phyloP scores from a whole-genome alignment of 2,888 invertebrate genomes.

The Labia minor region DNA sequence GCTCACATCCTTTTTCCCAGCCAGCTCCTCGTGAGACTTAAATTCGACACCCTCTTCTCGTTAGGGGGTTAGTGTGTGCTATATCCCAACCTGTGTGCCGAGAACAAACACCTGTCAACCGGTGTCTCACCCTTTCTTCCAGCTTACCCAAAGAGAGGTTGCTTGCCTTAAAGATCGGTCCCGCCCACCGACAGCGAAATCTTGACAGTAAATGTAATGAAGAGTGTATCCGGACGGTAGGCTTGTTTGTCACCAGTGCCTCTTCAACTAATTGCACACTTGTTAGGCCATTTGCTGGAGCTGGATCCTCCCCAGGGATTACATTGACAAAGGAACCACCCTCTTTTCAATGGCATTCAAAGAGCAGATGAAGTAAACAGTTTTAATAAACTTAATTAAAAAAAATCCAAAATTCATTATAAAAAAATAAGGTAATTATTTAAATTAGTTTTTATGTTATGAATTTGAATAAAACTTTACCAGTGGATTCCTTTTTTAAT shows the following conservation, averaged over 20 bases:
- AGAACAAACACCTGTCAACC: not conserved
- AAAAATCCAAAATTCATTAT: no score
- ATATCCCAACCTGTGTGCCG: not conserved
- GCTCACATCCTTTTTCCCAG: conserved; percentile 1
- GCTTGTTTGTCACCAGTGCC: not conserved
- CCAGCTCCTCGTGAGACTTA: not conserved
- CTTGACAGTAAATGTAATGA: not conserved
- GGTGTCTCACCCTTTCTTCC: not conserved
- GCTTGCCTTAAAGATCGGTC: no score
- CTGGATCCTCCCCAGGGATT: not conserved
- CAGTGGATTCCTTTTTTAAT: no score
- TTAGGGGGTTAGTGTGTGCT: not conserved
- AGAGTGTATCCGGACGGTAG: not conserved
- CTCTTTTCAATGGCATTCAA: not conserved
- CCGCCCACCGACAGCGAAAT: no score
- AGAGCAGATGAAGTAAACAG: no score
- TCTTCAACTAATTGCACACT: not conserved
- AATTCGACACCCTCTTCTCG: not conserved
- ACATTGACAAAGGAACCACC: not conserved
- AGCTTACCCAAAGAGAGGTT: no score
- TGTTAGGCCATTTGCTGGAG: not conserved
- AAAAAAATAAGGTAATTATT: no score
- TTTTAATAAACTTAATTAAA: no score
- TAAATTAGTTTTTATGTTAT: no score
- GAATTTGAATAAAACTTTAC: no score